phyloP scores from a whole-genome alignment of 2,888 invertebrate species.

The Drosophila suboccidentalis region DNA sequence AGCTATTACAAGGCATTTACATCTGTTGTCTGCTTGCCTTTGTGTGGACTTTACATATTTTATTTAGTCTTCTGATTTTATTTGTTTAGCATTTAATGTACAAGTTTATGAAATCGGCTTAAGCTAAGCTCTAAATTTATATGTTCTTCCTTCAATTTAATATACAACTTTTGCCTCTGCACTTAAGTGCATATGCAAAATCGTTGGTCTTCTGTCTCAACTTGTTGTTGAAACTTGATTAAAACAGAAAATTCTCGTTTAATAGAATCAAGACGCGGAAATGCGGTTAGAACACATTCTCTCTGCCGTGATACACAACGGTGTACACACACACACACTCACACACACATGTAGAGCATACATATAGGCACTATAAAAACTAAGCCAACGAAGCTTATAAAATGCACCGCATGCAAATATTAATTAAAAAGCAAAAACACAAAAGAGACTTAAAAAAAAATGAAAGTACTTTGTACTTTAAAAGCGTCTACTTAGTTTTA shows the following conservation, averaged over 20 bases:
- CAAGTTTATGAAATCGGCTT: constrained; percentile 7
- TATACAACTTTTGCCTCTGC: constrained; percentile 4
- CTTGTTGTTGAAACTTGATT: constrained; percentile 32
- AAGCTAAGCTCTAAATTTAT: neutral
- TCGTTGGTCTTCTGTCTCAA: neutral
- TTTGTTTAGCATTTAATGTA: constrained; percentile 30
- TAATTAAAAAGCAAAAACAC: constrained; percentile 22
- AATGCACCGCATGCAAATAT: constrained; percentile 31
- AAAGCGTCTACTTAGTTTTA: constrained; percentile 1
- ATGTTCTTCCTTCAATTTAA: constrained; percentile 4
- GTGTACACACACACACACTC: constrained; percentile 15
- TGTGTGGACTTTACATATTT: constrained; percentile 25
- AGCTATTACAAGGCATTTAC: constrained; percentile 44
- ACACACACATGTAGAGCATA: constrained; percentile 13
- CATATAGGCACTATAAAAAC: constrained; percentile 15
- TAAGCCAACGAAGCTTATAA: constrained; percentile 30
- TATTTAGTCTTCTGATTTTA: constrained; percentile 24
- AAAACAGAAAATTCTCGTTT: constrained; percentile 42
- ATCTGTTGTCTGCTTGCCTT: constrained; percentile 28
- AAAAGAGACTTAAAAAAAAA: neutral
- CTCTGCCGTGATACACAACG: constrained; percentile 2
- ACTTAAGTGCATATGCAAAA: constrained; percentile 6
- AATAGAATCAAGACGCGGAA: constrained; percentile 55
- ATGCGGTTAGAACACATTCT: constrained; percentile 25
- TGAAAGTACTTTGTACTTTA: constrained; percentile 7